Base-by-base conservation (phyloP, 2,797 vertebrate genomes). In the Protonibea diacanthus region DNA sequence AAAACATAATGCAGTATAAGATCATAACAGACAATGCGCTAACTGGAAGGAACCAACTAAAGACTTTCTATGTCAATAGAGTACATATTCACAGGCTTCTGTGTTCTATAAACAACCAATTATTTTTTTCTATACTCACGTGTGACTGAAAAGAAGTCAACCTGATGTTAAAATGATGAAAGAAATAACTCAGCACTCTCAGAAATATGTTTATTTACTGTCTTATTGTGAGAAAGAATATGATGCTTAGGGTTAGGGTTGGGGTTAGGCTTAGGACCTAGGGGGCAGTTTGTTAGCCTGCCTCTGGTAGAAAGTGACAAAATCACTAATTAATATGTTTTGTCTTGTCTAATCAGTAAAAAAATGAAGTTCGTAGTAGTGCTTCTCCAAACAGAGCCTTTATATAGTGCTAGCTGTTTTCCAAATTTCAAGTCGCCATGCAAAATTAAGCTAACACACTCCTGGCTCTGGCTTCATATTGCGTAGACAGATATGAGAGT, bases 81-180 rank as follows among this genome's bases (percentile, higher is more conserved):
- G 33, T 38, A 38, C 33, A 38, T 38, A 9, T 38, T 38, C 33
- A 38, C 33, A 38, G 8, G 15, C 11, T 38, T 47, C 27, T 42
- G 33, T 27, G n/a, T 47, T 49, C 51, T 17, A 17, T 51, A 63
- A 63, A 57, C 15, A 51, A 5, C 1, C 1, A 38, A 33, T 33
- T 33, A 7, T 33, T 15, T 25, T 49, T 69, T 18, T 52, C 18
- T 25, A 3, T 57, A 40, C 23, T 56, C 14, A 21, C 29, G 18
- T 25, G 18, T 18, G 62, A 56, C 40, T 61, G 45, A 61, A 27
- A 53, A 21, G n/a, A 27, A 75, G 63, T 40, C 11, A 29, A 53
- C 58, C 4, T 13, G 5, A 21, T 23, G n/a, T 21, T 53, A n/a
- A 33, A 51, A 33, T 20, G 21, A 56, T 56, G 5, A 17, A 29